Evolutionary conservation across 37 sponge, comb jelly and placozoan genomes (phyloP), one percentile per base, ranked within the genome.

Genomic region (Axinella damicornis): DNA sequence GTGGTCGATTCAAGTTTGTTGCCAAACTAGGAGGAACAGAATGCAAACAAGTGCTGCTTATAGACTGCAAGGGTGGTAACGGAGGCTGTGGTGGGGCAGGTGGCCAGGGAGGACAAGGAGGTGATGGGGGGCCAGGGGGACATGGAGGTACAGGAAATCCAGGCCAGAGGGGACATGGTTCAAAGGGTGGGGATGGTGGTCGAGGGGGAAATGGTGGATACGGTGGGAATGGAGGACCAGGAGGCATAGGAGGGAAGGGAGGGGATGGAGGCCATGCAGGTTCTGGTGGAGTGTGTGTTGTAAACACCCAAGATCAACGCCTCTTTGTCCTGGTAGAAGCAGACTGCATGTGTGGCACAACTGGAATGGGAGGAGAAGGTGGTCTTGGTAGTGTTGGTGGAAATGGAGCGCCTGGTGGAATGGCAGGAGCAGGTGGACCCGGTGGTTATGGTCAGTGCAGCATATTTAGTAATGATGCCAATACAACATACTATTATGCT

Each of bases 251-350:
- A 34, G 83, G 89, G 14, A 9, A 64, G 52, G 89, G 89, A 39
- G 89, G 89, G 38, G 66, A 83, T 84, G 90, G 90, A 17, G 90
- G 90, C 1, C 16, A 83, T 78, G 90, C 85, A 74, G 85, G 85
- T 37, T 55, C 21, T 78, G 90, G 90, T 30, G 90, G 90, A 0
- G 25, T 18, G 0, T 78, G 84, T 64, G 80, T 84, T 12, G 34
- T 89, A 22, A 59, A 67, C 18, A 39, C 80, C 1, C 6, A 62
- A 13, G 85, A 89, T 24, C 90, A 84, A n/a, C 56, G 63, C 1
- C 68, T 89, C 20, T 67, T 89, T n/a, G 65, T 89, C 60, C 74
- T 89, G 15, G 85, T 89, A 16, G 90, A 89, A 39, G 85, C 66
- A 31, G 85, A 89, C 57, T 83, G 85, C 54, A 33, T 53, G 30